Base-by-base conservation (phyloP, 2,888 invertebrate species). In the Diloba caeruleocephala region DNA sequence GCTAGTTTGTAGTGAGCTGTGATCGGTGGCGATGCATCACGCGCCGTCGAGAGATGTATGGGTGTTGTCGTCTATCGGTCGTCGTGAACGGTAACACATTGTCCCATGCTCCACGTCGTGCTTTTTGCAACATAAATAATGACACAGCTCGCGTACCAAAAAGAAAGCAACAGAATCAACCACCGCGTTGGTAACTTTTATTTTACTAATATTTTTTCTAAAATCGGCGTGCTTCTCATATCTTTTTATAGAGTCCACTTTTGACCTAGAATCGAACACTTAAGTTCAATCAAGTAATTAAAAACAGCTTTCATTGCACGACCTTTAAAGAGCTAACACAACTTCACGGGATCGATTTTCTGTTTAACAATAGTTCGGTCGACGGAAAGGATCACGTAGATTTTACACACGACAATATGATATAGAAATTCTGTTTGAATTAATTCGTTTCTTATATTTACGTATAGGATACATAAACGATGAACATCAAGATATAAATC, bases 11-110 rank as follows among this genome's bases (percentile, higher is more conserved):
- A 78, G 81, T 76, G 73, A 75, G 78, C 76, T 81, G 79, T 81
- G 84, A 87, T 86, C 76, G 79, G 68, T 58, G 73, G 79, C 72
- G 70, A 85, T 87, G 84, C 79, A 84, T 87, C 87, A 87, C 82
- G 77, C 66, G 71, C 69, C 78, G 79, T 78, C 75, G 73, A 62
- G 76, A 86, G 86, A 89, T 88, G 84, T 85, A 88, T 82, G 82
- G 79, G 70, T 74, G 74, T 74, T 80, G 81, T 83, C 74, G 79
- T 76, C 80, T 79, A 86, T 85, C 81, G 76, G 74, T 71, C 78
- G 78, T 75, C 72, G 71, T 65, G 74, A 76, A 71, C 73, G 54
- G 78, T 64, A 78, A 73, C 72, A 74, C 66, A 71, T 73, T 70
- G 73, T 69, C 66, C 61, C 32, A 58, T 62, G 59, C 68, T 63